Base-by-base conservation (phyloP, 2,113 vertebrate species). In the Trogon surrucura region DNA sequence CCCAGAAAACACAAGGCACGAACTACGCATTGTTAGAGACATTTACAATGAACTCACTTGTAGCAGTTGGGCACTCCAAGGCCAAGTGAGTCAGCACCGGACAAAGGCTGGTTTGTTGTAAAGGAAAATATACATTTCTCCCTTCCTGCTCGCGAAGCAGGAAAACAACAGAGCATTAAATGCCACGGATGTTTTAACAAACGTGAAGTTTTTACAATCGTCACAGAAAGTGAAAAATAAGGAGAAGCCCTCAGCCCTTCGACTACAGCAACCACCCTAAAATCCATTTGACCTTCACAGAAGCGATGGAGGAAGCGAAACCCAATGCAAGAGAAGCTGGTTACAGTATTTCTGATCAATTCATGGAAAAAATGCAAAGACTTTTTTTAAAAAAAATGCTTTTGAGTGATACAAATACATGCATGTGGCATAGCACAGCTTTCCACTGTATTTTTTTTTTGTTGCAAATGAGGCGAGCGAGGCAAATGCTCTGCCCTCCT, bases 151-250 rank as follows among this genome's bases (percentile, higher is more conserved):
- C 64, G 57, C 47, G 93, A 85, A 81, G 65, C 27, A 84, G 75
- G 54, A 88, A 94, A 47, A 94, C 48, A 95, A 85, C 25, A 66
- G n/a, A 56, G 16, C 48, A 65, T n/a, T 80, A 95, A 89, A 85
- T 50, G 61, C 57, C 83, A 80, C 29, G 51, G 54, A 61, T 81
- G 21, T 38, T 89, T 87, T 50, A 92, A 77, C 9, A 89, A 84
- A 87, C 16, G 22, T 16, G 4, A 92, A 66, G 45, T 13, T 89
- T 92, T 81, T 79, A 69, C 36, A 30, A 19, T 32, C 50, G 77
- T 56, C 54, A 72, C 45, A 47, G 27, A 80, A 77, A 72, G 27
- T 72, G 77, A 71, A 41, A 88, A 70, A 48, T 44, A 27, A 44
- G 65, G 38, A 81, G 29, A 62, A 88, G 30, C 27, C 20, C 36